Evolutionary conservation across 2,888 invertebrate species (phyloP).

Genomic region (Limenitis camilla): DNA sequence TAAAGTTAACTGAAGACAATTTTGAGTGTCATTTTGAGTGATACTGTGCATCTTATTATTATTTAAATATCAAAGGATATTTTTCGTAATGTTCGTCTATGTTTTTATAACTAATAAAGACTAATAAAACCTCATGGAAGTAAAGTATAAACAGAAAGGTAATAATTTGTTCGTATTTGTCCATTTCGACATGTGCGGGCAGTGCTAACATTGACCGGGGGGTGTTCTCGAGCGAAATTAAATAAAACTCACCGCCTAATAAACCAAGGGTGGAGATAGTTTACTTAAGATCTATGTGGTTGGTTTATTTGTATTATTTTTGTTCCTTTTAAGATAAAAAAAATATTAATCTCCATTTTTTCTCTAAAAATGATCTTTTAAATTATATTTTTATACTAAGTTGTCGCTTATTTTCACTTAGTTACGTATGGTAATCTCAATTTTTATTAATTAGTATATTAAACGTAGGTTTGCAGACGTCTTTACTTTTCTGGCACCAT

Average conservation of each 20-base stretch:
- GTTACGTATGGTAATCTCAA: too few species aligned
- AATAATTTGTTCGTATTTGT: constrained; percentile 69
- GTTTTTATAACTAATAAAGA: neutral
- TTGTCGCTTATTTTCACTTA: too few species aligned
- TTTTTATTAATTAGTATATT: too few species aligned
- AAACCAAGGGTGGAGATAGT: constrained; percentile 34
- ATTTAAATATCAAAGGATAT: too few species aligned
- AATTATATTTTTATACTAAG: too few species aligned
- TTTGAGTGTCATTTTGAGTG: too few species aligned
- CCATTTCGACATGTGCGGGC: constrained; percentile 56
- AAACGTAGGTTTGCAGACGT: too few species aligned
- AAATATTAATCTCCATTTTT: neutral
- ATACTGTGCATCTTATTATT: too few species aligned
- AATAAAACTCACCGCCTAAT: constrained; percentile 65
- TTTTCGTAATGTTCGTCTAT: too few species aligned
- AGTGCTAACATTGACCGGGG: constrained; percentile 59
- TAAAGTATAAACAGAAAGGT: constrained; percentile 47
- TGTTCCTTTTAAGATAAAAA: constrained; percentile 15
- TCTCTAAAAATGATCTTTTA: too few species aligned
- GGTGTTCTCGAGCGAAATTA: constrained; percentile 66
- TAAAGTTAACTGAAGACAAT: too few species aligned
- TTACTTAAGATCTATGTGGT: constrained; percentile 9
- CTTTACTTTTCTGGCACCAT: too few species aligned
- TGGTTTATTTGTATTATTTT: constrained; percentile 2
- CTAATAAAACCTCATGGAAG: constrained; percentile 2